These are phyloP conservation scores for Pteronura brasiliensis DNA, from an alignment of 2,113 vertebrate genomes.

Conservation along the genomic window DNA sequence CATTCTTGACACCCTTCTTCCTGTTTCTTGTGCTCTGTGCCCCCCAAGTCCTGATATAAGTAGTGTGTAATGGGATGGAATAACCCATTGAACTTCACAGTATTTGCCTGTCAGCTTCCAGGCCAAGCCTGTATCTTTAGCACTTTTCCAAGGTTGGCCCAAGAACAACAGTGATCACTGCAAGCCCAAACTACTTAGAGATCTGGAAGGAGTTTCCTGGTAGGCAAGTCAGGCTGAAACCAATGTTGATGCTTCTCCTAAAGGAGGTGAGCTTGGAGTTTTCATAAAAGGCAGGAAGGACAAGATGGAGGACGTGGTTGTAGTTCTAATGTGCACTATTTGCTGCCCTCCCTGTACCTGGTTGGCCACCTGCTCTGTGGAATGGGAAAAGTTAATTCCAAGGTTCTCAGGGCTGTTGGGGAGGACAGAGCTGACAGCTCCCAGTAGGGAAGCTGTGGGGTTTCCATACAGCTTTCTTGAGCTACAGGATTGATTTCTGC, in stretches of 20 bases:
- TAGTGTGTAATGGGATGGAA: background rate
- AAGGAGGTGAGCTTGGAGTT: background rate
- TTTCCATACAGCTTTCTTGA: background rate
- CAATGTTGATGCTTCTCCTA: background rate
- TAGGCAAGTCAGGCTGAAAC: background rate
- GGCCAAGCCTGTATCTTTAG: background rate
- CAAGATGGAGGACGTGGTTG: background rate
- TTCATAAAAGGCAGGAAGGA: background rate
- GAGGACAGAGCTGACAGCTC: background rate
- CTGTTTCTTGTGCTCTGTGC: background rate
- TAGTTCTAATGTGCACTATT: background rate
- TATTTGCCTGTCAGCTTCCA: background rate
- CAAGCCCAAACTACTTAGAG: background rate
- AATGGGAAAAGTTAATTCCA: background rate
- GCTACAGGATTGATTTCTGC: background rate
- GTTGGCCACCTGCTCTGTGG: rapidly evolving
- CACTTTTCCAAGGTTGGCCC: background rate
- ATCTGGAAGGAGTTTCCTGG: background rate
- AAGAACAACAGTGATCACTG: background rate
- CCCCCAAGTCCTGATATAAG: background rate
- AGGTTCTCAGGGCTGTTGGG: background rate
- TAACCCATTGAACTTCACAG: background rate
- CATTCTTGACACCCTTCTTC: background rate
- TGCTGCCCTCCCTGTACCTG: background rate
- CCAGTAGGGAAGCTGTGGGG: rapidly evolving